phyloP scores from a whole-genome alignment of 2,113 vertebrate genomes.

The Cyprinodon variegatus region DNA sequence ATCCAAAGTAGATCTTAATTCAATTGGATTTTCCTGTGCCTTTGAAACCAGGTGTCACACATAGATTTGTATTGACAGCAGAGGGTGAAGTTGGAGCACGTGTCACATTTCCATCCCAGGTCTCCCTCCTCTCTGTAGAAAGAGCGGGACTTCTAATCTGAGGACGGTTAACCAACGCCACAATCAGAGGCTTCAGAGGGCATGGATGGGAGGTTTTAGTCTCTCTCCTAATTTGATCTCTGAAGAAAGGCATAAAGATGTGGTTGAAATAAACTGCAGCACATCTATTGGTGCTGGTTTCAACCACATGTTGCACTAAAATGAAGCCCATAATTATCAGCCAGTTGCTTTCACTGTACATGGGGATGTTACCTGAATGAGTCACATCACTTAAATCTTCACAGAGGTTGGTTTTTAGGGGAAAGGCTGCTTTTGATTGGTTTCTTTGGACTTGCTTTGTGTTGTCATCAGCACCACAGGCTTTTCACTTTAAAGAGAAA shows the following conservation, averaged over 20 bases:
- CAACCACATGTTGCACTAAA: conserved; percentile 11
- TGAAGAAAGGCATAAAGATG: neutral
- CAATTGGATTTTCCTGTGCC: conserved; percentile 7
- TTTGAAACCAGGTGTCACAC: conserved; percentile 20
- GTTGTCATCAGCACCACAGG: conserved; percentile 42
- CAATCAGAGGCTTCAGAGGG: conserved; percentile 14
- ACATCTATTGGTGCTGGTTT: conserved; percentile 19
- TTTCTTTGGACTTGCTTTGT: conserved; percentile 7
- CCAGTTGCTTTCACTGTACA: conserved; percentile 53
- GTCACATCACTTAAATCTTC: conserved; percentile 22
- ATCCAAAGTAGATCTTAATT: neutral
- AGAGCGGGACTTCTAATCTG: conserved; percentile 65
- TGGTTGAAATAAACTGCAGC: conserved; percentile 7
- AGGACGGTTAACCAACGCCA: conserved; percentile 27
- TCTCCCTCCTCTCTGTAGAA: conserved; percentile 44
- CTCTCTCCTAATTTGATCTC: neutral
- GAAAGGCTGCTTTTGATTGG: conserved; percentile 35
- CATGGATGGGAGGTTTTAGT: neutral
- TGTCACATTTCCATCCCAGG: conserved; percentile 61
- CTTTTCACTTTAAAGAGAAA: conserved; percentile 5
- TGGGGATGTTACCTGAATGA: conserved; percentile 46
- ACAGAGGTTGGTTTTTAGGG: conserved; percentile 33
- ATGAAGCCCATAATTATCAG: conserved; percentile 39
- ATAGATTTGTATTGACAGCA: conserved; percentile 22
- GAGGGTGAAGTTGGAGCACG: conserved; percentile 41